Base-by-base conservation (phyloP, 2,888 invertebrate species). In the Cosmorhoe ocellata region DNA sequence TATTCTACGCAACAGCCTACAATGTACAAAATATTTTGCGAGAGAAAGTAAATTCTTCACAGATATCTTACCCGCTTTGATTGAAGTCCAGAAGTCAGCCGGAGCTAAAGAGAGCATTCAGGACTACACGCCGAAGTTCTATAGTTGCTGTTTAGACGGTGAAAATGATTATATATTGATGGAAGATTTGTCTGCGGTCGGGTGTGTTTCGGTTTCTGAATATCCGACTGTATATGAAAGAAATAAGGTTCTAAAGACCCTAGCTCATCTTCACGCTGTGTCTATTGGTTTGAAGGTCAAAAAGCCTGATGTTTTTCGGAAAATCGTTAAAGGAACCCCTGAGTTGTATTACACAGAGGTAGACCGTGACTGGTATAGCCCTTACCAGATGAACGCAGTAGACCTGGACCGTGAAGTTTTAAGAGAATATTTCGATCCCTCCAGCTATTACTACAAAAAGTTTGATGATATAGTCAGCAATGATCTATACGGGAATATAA, bases 221-320 rank as follows among this genome's bases (percentile, higher is more conserved):
- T 48, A 53, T 39, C 71, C 73, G 9, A 69, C 67, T 3, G 42
- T 55, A 38, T 28, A 41, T 1, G 68, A 79, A 52, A 68, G 67
- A 51, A 66, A 80, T 44, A 43, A 58, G 12, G 67, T 63, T 7
- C 58, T 82, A 2, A 73, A 67, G 44, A 59, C 66, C 0, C 54
- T 81, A n/a, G 79, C 79, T 3, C 82, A 82, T 60, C 60, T 81
- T 6, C 81, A 83, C 31, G 74, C 81, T 0, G 72, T 76, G 0
- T 81, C 81, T 0, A 64, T 81, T 10, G 75, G 69, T 26, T 44
- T 82, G 12, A 63, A 67, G 44, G 36, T 69, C 8, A 74, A 69
- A 44, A 63, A 64, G 18, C 74, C 79, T 2, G 59, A 67, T 24
- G 53, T 63, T 0, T 81, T 81, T 58, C 48, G 28, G 0, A 61